Base-by-base conservation (phyloP, 2,888 invertebrate species). In the Melanostoma mellinum region DNA sequence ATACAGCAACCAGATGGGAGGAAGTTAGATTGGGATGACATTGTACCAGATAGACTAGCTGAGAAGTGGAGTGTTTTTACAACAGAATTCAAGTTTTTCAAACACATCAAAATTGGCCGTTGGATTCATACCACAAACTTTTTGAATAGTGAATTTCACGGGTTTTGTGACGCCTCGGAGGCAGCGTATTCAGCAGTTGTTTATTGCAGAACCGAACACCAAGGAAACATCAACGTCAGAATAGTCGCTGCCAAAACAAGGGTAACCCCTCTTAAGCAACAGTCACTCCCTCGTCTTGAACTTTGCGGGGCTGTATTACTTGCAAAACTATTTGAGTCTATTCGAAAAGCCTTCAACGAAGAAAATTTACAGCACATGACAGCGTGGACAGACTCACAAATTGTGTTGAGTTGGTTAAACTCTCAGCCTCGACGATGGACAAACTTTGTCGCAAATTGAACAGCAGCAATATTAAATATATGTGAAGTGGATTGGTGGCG, bases 211-310 rank as follows among this genome's bases (percentile, higher is more conserved):
- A 52, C 52, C 3, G 33, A 53, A n/a, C 10, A 53, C 32, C 4
- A 53, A 53, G 53, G 53, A 36, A 53, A 53, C 3, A 5, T 53
- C 8, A 8, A 52, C 8, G 33, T 52, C 52, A 33, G 9, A 52
- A 52, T 52, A 9, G 52, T 52, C 8, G 53, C 53, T 6, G 53
- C 53, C 3, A 53, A 53, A 35, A 53, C 53, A 6, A 35, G 6
- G n/a, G 33, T 53, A 35, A 35, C 53, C 35, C 35, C 53, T 35
- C 53, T 53, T 5, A 53, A 53, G 10, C 53, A 53, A 33, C 52
- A 52, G 33, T 52, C 52, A 52, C 52, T 52, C 33, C 52, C 52
- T 3, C 52, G 52, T 52, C 53, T 53, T 53, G 53, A 53, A 10
- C 53, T 53, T 35, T 53, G 53, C 53, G 53, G 53, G 35, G 35